Conservation (phyloP, 2,888 invertebrate genomes). For the Diarsia mendica region DNA sequence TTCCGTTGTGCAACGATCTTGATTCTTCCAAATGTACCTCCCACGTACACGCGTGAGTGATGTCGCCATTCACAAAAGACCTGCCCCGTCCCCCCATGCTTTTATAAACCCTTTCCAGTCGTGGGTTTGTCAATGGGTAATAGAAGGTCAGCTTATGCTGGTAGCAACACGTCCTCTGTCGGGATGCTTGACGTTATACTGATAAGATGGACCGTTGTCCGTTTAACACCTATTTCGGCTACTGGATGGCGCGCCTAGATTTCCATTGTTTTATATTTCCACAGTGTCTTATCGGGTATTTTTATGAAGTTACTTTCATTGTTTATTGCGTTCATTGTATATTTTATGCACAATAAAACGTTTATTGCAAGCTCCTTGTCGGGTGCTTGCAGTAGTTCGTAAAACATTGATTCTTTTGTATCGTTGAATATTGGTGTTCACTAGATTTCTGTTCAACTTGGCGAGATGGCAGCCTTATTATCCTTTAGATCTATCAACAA, state of each 20-base stretch:
- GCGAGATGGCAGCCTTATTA: not conserved
- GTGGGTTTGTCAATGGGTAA: slow-evolving; percentile 58
- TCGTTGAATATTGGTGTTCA: slow-evolving; percentile 43
- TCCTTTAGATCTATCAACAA: slow-evolving; percentile 1
- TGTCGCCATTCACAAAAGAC: slow-evolving; percentile 76
- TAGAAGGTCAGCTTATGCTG: slow-evolving; percentile 70
- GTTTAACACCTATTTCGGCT: slow-evolving; percentile 84
- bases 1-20: slow-evolving; percentile 88
- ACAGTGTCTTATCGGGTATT: slow-evolving; percentile 47
- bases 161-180: slow-evolving; percentile 73
- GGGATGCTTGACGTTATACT: slow-evolving; percentile 77
- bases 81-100: slow-evolving; percentile 62
- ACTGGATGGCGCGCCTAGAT: slow-evolving; percentile 76
- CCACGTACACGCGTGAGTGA: slow-evolving; percentile 84
- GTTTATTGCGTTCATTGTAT: slow-evolving; percentile 61
- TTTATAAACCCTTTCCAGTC: slow-evolving; percentile 60
- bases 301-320: slow-evolving; percentile 56
- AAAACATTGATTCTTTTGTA: slow-evolving; percentile 57
- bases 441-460: not conserved
- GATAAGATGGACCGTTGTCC: slow-evolving; percentile 82
- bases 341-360: slow-evolving; percentile 65
- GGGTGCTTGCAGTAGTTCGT: slow-evolving; percentile 46
- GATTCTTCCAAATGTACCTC: slow-evolving; percentile 87
- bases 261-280: slow-evolving; percentile 63
- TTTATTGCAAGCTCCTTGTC: slow-evolving; percentile 57